Base-by-base conservation (phyloP, 2,888 invertebrate species). In the Rotaria socialis region DNA sequence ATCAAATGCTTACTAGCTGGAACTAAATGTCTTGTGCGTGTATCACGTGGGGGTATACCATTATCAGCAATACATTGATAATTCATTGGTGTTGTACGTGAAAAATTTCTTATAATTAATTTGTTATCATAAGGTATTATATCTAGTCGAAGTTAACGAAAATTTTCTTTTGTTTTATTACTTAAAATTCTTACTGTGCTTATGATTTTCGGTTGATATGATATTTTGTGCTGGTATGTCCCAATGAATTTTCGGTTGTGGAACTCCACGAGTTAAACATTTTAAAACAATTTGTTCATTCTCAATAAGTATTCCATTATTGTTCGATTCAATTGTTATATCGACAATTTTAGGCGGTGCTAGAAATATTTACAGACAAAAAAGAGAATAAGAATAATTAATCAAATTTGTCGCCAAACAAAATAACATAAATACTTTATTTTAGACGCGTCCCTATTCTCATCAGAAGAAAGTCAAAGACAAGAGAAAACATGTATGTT, bases 11-110 rank as follows among this genome's bases (percentile, higher is more conserved):
- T 80, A 80, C 80, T 80, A 24, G 80, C 47, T 80, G 80, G 80
- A 80, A 80, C 47, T 80, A 80, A 47, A n/a, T 80, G 43, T n/a
- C 43, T 19, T 47, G 47, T n/a, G n/a, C 47, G 43, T n/a, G 80
- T 80, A 47, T 80, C 80, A 47, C 80, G 80, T 47, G 80, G 80
- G 24, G 80, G 80, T n/a, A 80, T 80, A 47, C 47, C 43, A 80
- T 80, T 80, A 47, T 80, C 80, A 47, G 80, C 80, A 80, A 80
- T 80, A 80, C 80, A 80, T 80, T 80, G 47, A 80, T 47, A 80
- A 80, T 80, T 22, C 22, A 47, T 80, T 80, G 80, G 80, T 47
- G 80, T 24, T 47, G 80, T 47, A 47, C 80, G 80, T 24, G 80
- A 47, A 80, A 80, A 80, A 47, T 80, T 80, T n/a, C 80, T 16